Evolutionary conservation across 2,888 invertebrate species (phyloP).

Genomic region (Drosophila kuntzei): DNA sequence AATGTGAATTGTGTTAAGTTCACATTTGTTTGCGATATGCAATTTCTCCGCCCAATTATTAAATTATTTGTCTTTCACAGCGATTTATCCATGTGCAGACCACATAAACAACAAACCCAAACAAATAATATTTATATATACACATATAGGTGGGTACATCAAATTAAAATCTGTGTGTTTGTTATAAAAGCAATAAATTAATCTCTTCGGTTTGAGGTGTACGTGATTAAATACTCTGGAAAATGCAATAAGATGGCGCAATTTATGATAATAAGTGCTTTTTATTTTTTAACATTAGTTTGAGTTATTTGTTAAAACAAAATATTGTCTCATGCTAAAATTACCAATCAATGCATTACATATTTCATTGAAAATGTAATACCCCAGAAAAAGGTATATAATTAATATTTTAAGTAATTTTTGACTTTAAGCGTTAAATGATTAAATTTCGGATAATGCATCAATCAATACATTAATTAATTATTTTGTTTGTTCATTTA

Average conservation of each 20-base stretch:
- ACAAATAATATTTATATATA: constrained; percentile 19
- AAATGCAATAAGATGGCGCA: background rate
- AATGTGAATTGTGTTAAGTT: constrained; percentile 18
- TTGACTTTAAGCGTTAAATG: no score
- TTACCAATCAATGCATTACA: background rate
- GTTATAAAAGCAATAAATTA: constrained; percentile 1
- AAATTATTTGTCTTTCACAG: constrained; percentile 15
- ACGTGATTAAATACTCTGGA: constrained; percentile 2
- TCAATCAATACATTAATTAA: no score
- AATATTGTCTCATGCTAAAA: background rate
- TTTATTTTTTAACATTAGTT: background rate
- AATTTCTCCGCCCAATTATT: constrained; percentile 14
- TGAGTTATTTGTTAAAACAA: background rate
- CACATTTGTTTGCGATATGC: constrained; percentile 18
- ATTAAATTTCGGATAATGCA: no score
- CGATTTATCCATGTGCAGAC: constrained; percentile 6
- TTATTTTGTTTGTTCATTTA: no score
- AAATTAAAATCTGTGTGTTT: constrained; percentile 19
- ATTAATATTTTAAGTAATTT: no score
- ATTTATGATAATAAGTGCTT: background rate
- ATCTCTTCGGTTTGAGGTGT: background rate
- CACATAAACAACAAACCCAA: constrained; percentile 5
- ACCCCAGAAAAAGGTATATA: no score
- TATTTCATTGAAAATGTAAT: background rate
- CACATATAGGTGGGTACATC: background rate